Percentiles rank a stretch among this genome's conserved stretches.
These are phyloP conservation scores for Manis crassicaudata DNA, from an alignment of 2,797 vertebrate genomes.

Conservation along the genomic window DNA sequence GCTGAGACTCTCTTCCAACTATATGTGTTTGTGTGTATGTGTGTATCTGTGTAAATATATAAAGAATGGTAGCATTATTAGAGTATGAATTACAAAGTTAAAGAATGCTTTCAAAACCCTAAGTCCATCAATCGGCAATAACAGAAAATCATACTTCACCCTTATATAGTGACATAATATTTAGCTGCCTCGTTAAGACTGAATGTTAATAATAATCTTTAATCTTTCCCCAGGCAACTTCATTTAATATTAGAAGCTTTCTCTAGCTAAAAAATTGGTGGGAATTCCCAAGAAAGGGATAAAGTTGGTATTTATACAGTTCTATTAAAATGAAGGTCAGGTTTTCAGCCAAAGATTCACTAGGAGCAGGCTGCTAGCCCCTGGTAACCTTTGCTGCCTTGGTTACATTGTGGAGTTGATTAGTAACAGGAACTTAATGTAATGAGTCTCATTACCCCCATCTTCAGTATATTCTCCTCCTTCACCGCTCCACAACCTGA, in stretches of 20 bases:
- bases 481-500: background rate
- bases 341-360: conserved; percentile 40
- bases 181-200: conserved; percentile 37
- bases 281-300: conserved; percentile 48
- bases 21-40: background rate
- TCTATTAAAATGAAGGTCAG: conserved; percentile 66
- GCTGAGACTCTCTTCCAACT: background rate
- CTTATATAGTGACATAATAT: background rate
- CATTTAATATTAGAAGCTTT: background rate
- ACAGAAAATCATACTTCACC: background rate
- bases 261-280: conserved; percentile 57
- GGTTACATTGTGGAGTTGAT: conserved; percentile 19
- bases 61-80: background rate
- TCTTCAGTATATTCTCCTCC: background rate
- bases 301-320: background rate
- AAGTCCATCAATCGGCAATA: background rate
- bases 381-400: conserved; percentile 40
- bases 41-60: background rate
- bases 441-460: conserved; percentile 48
- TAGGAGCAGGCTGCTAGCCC: background rate
- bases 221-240: conserved; percentile 39
- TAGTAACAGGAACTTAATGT: conserved; percentile 36
- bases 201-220: conserved; percentile 54
- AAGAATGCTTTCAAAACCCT: background rate
- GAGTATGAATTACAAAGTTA: background rate